Evolutionary conservation across 2,888 invertebrate genomes (phyloP).

Genomic region (Maniola hyperantus): DNA sequence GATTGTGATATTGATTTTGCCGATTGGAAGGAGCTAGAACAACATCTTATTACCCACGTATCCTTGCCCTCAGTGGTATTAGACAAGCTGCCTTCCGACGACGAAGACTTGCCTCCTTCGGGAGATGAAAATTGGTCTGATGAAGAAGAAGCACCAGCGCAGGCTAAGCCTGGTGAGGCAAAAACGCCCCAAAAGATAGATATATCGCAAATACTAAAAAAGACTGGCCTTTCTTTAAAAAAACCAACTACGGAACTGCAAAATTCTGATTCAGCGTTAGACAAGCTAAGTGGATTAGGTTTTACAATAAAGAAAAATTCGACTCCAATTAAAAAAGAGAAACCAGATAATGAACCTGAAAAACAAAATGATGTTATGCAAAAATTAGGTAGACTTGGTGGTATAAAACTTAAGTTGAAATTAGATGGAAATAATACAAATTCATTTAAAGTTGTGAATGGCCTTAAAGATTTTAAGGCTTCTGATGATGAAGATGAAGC

Average conservation of each 20-base stretch:
- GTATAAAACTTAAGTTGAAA: slow-evolving; percentile 73
- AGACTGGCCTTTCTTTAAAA: slow-evolving; percentile 67
- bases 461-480: slow-evolving; percentile 71
- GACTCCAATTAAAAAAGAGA: slow-evolving; percentile 69
- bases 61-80: slow-evolving; percentile 78
- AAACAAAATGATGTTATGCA: slow-evolving; percentile 60
- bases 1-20: slow-evolving; percentile 79
- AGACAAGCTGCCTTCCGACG: slow-evolving; percentile 79
- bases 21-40: slow-evolving; percentile 70
- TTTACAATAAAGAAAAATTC: slow-evolving; percentile 72
- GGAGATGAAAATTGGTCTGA: slow-evolving; percentile 77
- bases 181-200: slow-evolving; percentile 72
- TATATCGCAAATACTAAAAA: slow-evolving; percentile 68
- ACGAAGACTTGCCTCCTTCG: slow-evolving; percentile 67
- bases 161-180: slow-evolving; percentile 46
- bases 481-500: slow-evolving; percentile 69
- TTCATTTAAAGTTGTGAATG: slow-evolving; percentile 73
- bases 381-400: slow-evolving; percentile 71
- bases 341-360: slow-evolving; percentile 48
- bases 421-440: slow-evolving; percentile 69
- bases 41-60: slow-evolving; percentile 82
- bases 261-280: slow-evolving; percentile 61
- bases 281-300: slow-evolving; percentile 72
- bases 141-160: slow-evolving; percentile 60
- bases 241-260: slow-evolving; percentile 52